Base-by-base conservation (phyloP, 2,888 invertebrate genomes). In the Aphidoletes aphidimyza region DNA sequence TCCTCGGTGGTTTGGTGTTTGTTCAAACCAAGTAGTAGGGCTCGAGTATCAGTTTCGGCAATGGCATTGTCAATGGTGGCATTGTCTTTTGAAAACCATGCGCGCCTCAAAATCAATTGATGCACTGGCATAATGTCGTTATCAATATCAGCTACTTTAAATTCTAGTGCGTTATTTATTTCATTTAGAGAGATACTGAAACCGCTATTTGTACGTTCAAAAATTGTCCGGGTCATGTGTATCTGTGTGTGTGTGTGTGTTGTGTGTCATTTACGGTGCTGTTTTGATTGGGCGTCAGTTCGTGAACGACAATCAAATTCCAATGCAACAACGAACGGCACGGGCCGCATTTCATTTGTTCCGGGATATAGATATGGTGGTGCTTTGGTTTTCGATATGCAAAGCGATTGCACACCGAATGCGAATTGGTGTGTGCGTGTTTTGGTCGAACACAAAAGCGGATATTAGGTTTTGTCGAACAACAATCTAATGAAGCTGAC, bases 221-320 rank as follows among this genome's bases (percentile, higher is more conserved):
- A 69, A 69, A 69, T 54, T 5, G 6, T 2, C 17, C 47, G 47
- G n/a, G 54, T n/a, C n/a, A n/a, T n/a, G n/a, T n/a, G n/a, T n/a
- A n/a, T n/a, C n/a, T n/a, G n/a, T n/a, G n/a, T n/a, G 42, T 9
- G 42, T 42, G 42, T 42, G 6, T 42, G 42, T 6, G 14, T 30
- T 69, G 69, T n/a, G 69, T 69, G 69, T 54, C 54, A 22, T 54
- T 54, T 34, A 6, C n/a, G n/a, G n/a, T n/a, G n/a, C n/a, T n/a
- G 30, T 30, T 69, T 69, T 69, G 69, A 69, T 69, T 69, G 69
- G 69, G 69, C 69, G 69, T 69, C 69, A 69, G 17, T 69, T 69
- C 69, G 69, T 69, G 69, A 69, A 30, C 69, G 34, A 69, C n/a
- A 54, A 54, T 54, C 34, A 69, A 69, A 69, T 30, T 69, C 69